Conservation (phyloP, 2,888 invertebrate genomes). For the Melanchra persicariae region DNA sequence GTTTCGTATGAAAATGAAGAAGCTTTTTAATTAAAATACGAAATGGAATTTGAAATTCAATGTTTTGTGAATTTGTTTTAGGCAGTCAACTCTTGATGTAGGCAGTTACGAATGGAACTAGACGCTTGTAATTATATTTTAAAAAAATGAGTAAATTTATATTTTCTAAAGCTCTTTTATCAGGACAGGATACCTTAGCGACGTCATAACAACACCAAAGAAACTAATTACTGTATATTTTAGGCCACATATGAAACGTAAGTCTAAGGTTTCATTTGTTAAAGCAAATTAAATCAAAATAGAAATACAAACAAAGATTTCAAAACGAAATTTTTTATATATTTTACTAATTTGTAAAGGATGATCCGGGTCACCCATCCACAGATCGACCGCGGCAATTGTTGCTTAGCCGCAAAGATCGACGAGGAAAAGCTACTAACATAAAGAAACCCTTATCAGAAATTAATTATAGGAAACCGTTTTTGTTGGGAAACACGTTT, state of each 20-base stretch:
- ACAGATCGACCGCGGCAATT: too few relatives aligned
- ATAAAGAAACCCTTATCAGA: not conserved
- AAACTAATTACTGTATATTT: not conserved
- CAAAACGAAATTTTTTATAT: too few relatives aligned
- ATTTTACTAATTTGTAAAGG: too few relatives aligned
- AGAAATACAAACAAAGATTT: too few relatives aligned
- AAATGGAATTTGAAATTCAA: constrained; percentile 30
- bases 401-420: too few relatives aligned
- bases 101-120: not conserved
- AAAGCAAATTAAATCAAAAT: too few relatives aligned
- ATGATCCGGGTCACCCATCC: too few relatives aligned
- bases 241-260: not conserved
- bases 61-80: constrained; percentile 25
- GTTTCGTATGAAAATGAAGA: constrained; percentile 18
- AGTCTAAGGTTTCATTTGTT: not conserved
- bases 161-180: not conserved
- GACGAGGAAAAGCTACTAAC: not conserved
- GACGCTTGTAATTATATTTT: constrained; percentile 2
- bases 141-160: not conserved
- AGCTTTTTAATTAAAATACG: constrained; percentile 33
- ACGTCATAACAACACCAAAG: not conserved
- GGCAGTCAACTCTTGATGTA: not conserved
- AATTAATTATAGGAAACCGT: not conserved
- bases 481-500: constrained; percentile 11
- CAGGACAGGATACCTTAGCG: not conserved